Evolutionary conservation across 2,797 vertebrate genomes (phyloP).

Genomic region (Acestrorhynchus altus): DNA sequence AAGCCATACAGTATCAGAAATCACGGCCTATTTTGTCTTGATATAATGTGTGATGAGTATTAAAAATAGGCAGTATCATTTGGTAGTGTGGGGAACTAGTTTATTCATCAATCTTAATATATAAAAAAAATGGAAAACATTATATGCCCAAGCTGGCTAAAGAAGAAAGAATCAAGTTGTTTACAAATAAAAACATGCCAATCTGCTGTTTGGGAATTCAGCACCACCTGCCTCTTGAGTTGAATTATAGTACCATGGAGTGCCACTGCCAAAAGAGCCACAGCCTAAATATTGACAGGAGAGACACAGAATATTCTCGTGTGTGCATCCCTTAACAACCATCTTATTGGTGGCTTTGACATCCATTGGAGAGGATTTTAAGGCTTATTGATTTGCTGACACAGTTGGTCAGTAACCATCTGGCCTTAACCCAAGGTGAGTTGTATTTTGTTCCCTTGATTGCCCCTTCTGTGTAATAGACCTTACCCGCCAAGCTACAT

Average conservation of each 20-base stretch:
- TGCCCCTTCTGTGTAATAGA: neutral
- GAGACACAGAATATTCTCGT: neutral
- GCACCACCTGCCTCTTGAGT: neutral
- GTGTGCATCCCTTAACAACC: neutral
- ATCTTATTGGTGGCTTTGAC: conserved; percentile 6
- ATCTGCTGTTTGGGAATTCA: neutral
- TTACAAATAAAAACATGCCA: neutral
- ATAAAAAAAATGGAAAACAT: neutral
- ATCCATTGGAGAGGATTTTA: conserved; percentile 20
- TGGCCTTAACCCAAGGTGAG: conserved; percentile 7
- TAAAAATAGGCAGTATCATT: neutral
- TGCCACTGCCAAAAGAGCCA: neutral
- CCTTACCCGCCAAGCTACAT: neutral
- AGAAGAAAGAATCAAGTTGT: neutral
- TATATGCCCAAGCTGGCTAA: neutral
- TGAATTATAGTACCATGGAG: conserved; percentile 7
- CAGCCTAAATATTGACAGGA: too few relatives aligned
- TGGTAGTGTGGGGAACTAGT: neutral
- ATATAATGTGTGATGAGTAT: too few relatives aligned
- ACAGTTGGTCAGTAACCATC: conserved; percentile 7
- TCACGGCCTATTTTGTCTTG: too few relatives aligned
- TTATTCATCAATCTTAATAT: neutral
- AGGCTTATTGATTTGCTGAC: conserved; percentile 22
- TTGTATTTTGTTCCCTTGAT: neutral
- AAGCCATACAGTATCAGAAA: too few relatives aligned